Evolutionary conservation across 2,797 vertebrate species (phyloP).

Genomic region (Sebastolobus alascanus): DNA sequence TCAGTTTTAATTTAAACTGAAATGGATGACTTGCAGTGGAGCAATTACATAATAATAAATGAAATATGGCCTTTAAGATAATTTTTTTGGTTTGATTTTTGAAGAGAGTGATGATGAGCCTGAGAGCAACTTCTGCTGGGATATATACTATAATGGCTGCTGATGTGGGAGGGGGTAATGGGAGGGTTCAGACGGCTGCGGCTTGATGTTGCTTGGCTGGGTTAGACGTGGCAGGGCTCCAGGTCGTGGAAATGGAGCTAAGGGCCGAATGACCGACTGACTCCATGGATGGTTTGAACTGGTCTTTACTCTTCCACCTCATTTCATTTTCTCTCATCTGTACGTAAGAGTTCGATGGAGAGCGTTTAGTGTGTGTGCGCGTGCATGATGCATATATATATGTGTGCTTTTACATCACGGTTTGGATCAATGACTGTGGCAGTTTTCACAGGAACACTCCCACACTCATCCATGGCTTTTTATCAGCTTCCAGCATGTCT

Average conservation of each 20-base stretch:
- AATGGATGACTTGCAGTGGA: slow-evolving; percentile 33
- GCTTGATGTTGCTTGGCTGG: slow-evolving; percentile 49
- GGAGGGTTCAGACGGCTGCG: slow-evolving; percentile 32
- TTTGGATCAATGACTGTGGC: slow-evolving; percentile 47
- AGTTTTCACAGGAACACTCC: slow-evolving; percentile 46
- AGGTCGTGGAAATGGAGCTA: slow-evolving; percentile 78
- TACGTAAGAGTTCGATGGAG: slow-evolving; percentile 42
- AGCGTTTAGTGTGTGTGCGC: slow-evolving; percentile 21
- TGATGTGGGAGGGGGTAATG: slow-evolving; percentile 32
- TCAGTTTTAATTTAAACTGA: slow-evolving; percentile 48
- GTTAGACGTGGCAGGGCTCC: slow-evolving; percentile 66
- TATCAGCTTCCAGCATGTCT: slow-evolving; percentile 69
- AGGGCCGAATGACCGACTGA: slow-evolving; percentile 76
- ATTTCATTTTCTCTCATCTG: slow-evolving; percentile 65
- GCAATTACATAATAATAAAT: slow-evolving; percentile 28
- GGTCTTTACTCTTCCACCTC: slow-evolving; percentile 69
- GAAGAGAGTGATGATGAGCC: slow-evolving; percentile 46
- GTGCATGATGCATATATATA: slow-evolving; percentile 14
- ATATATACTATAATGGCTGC: slow-evolving; percentile 44
- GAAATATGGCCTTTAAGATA: slow-evolving; percentile 27
- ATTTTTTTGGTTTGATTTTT: slow-evolving; percentile 25
- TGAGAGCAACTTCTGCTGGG: slow-evolving; percentile 71
- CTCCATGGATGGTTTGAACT: slow-evolving; percentile 85
- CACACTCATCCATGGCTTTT: slow-evolving; percentile 53
- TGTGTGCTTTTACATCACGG: slow-evolving; percentile 38